Conservation (phyloP, 2,797 vertebrate species). For the Channallabes apus region DNA sequence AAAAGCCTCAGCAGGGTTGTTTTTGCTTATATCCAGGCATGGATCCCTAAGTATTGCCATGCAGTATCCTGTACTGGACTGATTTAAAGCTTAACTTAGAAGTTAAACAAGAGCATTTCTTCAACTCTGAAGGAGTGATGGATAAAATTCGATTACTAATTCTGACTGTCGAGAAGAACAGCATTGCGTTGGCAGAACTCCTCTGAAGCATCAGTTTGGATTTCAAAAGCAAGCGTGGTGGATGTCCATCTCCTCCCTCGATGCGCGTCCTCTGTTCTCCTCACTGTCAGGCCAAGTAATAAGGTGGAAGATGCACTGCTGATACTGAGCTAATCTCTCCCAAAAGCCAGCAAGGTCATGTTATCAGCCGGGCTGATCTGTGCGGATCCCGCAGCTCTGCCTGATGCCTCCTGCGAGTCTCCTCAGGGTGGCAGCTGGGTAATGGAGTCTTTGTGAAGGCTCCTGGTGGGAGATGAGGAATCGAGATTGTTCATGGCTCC, state of each 20-base stretch:
- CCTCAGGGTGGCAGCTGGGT: constrained; percentile 50
- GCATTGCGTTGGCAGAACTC: too few relatives aligned
- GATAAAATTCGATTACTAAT: neutral
- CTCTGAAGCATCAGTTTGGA: neutral
- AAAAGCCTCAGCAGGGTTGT: neutral
- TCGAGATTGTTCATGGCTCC: constrained; percentile 34
- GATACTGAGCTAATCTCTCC: constrained; percentile 50
- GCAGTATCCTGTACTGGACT: neutral
- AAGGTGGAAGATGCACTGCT: constrained; percentile 37
- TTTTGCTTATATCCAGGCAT: neutral
- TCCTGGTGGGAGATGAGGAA: constrained; percentile 43
- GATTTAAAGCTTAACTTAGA: neutral
- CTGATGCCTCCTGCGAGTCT: constrained; percentile 33
- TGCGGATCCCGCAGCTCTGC: constrained; percentile 12
- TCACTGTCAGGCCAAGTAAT: constrained; percentile 45
- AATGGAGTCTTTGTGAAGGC: constrained; percentile 55
- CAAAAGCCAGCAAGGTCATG: constrained; percentile 46
- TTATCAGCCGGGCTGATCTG: constrained; percentile 43
- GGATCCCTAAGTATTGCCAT: neutral
- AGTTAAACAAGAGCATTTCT: neutral
- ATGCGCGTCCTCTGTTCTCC: constrained; percentile 7
- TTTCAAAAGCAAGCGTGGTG: constrained; percentile 18
- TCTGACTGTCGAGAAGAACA: neutral
- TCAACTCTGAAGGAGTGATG: neutral
- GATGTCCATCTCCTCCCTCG: neutral